Base-by-base conservation (phyloP, 2,888 invertebrate species). In the Drosophila conformis region DNA sequence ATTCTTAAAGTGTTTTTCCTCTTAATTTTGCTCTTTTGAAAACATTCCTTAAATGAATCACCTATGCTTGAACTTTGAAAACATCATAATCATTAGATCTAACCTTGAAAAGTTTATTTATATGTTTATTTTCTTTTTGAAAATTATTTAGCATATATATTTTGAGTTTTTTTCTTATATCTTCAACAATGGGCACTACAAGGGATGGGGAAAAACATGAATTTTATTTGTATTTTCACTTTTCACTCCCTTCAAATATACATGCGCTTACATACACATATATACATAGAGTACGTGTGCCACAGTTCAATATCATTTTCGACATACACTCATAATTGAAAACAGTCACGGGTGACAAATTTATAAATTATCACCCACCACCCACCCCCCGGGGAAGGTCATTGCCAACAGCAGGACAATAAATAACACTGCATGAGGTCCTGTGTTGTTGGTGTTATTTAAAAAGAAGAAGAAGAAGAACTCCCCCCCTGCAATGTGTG, bases 281-380 rank as follows among this genome's bases (percentile, higher is more conserved):
- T 5, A 15, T 10, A 49, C 3, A 31, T 31, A 5, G 18, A 21
- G 54, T 29, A 49, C 5, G 48, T 60, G 38, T 21, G 11, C 54
- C 40, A 35, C 27, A 33, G 76, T 65, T 51, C 48, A 48, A 58
- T 65, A 65, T 69, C n/a, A 72, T 60, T 53, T 69, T 31, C 64
- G 73, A 82, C 71, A 76, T 42, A 56, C 80, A 46, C 58, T 53
- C 42, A 65, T 69, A 88, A 84, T 85, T 63, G 63, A 66, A 42
- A 42, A 72, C 49, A 80, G 66, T 73, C 52, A 69, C 60, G 81
- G 84, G 35, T 77, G 78, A 77, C 69, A 76, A 64, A 85, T 76
- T 79, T 67, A 70, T 87, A 60, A 83, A 61, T 79, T 69, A 72
- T 86, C 80, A 76, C 76, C 69, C 51, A 81, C 76, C 81, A 80